Evolutionary conservation across 1,140 invertebrate genomes (phyloP).

Genomic region (Leptinotarsa texana): DNA sequence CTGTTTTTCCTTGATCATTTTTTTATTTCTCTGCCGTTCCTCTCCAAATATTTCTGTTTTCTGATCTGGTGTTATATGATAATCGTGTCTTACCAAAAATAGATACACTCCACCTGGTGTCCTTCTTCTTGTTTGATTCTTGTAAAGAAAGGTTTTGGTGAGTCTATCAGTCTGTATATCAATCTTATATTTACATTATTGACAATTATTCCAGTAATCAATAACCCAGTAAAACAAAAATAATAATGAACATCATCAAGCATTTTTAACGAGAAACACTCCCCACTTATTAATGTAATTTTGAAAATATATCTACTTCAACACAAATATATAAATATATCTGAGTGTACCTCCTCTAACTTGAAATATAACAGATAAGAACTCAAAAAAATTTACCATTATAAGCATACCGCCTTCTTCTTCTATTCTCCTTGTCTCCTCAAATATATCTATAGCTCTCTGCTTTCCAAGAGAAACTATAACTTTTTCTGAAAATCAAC

Average conservation of each 20-base stretch:
- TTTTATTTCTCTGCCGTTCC: constrained; percentile 63
- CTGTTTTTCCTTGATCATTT: constrained; percentile 64
- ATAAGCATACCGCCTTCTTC: constrained; percentile 81
- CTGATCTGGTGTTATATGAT: constrained; percentile 69
- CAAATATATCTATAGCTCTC: constrained; percentile 74
- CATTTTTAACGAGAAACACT: too few species aligned
- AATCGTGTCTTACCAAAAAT: constrained; percentile 76
- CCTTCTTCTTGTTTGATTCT: constrained; percentile 79
- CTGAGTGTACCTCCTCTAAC: too few species aligned
- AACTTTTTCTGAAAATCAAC: constrained; percentile 65
- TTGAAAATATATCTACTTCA: too few species aligned
- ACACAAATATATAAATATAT: too few species aligned
- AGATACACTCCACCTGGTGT: constrained; percentile 85
- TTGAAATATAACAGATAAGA: too few species aligned
- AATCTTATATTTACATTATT: too few species aligned
- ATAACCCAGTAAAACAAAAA: too few species aligned
- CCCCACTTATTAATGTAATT: too few species aligned
- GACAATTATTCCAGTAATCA: too few species aligned
- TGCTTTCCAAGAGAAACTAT: constrained; percentile 73
- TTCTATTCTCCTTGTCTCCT: constrained; percentile 79
- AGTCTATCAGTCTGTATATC: too few species aligned
- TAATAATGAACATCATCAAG: too few species aligned
- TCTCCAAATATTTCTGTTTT: constrained; percentile 74
- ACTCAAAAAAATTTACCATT: constrained; percentile 59
- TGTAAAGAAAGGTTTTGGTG: constrained; percentile 36